Base-by-base conservation (phyloP, 35 echinoderm and acorn worm species). In the Ophioderma brevispina region DNA sequence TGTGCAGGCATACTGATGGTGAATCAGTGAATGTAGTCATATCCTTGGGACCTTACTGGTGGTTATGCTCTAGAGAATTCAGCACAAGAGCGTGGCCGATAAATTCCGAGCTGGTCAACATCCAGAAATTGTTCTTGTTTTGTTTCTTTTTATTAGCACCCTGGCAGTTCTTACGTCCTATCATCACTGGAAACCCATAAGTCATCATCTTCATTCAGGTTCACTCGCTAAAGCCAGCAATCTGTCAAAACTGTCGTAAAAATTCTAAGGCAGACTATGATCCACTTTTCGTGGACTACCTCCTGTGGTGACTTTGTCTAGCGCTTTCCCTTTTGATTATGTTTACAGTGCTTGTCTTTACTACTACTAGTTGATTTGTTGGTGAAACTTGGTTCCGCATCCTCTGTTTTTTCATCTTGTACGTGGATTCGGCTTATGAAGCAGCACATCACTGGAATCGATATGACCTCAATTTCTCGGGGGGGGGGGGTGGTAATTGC, bases 1-100 rank as follows among this genome's bases (percentile, higher is more conserved):
- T 52, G 85, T 92, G 50, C 97, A 99, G 38, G 87, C 93, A 35
- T 99, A 99, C 38, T 89, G 87, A 81, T 94, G 94, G 40, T 95
- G 90, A n/a, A n/a, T 81, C 63, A 8, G 84, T 89, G 25, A 43
- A 81, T 46, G 56, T 89, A 34, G 46, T 37, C 39, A 38, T 55
- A 70, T 96, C 90, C 52, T 98, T 98, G 59, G 81, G 89, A 95
- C 90, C 76, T 90, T 95, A 23, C 92, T 88, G 13, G 87, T 91
- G 43, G 90, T n/a, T 87, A 64, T 94, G 94, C 38, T 85, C 81
- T 34, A 94, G 81, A 84, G 87, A 99, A 76, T 93, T 95, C 63
- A 87, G 75, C 21, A 99, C 90, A 34, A 99, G 81, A 21, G 88
- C 88, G 87, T 87, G 19, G 88, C 94, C 0, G 97, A 90, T 37